Evolutionary conservation across 2,797 vertebrate genomes (phyloP), one percentile per base, ranked within the genome.

Genomic region (Toxotes lorentzi): DNA sequence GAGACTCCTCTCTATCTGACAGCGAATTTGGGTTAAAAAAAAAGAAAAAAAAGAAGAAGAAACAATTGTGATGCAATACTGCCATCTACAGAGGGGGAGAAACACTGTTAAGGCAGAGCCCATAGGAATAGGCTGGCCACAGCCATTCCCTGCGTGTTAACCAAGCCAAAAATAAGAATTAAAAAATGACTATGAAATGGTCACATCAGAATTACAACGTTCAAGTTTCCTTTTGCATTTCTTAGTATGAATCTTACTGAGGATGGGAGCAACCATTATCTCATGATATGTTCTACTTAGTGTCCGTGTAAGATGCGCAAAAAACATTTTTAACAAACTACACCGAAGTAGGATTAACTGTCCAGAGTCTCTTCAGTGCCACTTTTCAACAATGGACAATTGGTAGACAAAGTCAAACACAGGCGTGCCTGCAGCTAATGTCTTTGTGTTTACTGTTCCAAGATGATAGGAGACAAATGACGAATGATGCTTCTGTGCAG

Each of bases 181-280:
- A n/a, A 51, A n/a, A 54, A 60, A 16, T 40, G 17, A 30, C 38
- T 24, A 60, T 14, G 5, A 62, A 53, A 57, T 30, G 32, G 45
- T 79, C 9, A 24, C 13, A n/a, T 77, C 10, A 4, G 16, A 56
- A 73, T 19, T 24, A 43, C 17, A 64, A 47, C 1, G 24, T 48
- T 35, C 17, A 51, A 30, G 16, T 72, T 43, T 64, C n/a, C 2
- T 63, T 62, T 60, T 27, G 4, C 24, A 21, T 23, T 61, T 76
- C 30, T 41, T 68, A 24, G 34, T 5, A 53, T 65, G 38, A 73
- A 70, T 58, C 47, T 76, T 35, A 53, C 27, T 54, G 65, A 85
- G 40, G 81, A 86, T 83, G 94, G 96, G 95, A 95, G 96, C 97
- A 98, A 97, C 97, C 97, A 97, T 98, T 98, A 98, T 96, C 96